Evolutionary conservation across 2,113 vertebrate species (phyloP), one percentile per base, ranked within the genome.

Genomic region (Lycocorax pyrrhopterus): DNA sequence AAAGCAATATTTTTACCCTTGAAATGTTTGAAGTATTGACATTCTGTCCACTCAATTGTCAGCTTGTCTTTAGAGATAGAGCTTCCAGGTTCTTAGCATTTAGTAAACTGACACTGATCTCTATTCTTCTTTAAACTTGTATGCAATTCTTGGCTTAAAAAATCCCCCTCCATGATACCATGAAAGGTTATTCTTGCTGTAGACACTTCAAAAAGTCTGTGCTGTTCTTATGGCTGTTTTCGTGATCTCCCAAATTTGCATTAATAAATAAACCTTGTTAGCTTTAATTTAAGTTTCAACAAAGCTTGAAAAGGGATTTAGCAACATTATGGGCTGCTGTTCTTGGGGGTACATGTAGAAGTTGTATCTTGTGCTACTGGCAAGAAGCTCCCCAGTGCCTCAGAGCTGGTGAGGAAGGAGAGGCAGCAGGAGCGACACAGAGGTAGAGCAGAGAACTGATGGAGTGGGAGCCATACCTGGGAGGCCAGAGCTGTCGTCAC

Each of bases 1-100:
- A 99, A 98, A 98, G 98, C 98, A 98, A 98, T 98, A 98, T 99
- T 99, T 98, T 99, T 98, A 98, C 97, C 98, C 98, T 98, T 98
- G 97, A 97, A 98, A 98, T 98, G 98, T 98, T 98, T 98, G 98
- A 98, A 98, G 97, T 98, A 98, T 97, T 96, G 98, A 98, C 97
- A 94, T 98, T 97, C 97, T 98, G 97, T 96, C 97, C 84, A 93
- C 94, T 97, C 94, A 95, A 94, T 97, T 98, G 97, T 98, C 96
- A 97, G 92, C 94, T 96, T 97, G 96, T 97, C 97, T 97, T 97
- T 96, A 96, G 97, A 96, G 93, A 95, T 91, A 92, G 95, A 97
- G 91, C 94, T 95, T 98, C 90, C 92, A 96, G 94, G 91, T 97
- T 97, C 96, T 96, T 97, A 97, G 92, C 96, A 95, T 98, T 97